These are phyloP conservation scores for Ceratitis capitata DNA, from an alignment of 1,140 invertebrate species.

Conservation along the genomic window DNA sequence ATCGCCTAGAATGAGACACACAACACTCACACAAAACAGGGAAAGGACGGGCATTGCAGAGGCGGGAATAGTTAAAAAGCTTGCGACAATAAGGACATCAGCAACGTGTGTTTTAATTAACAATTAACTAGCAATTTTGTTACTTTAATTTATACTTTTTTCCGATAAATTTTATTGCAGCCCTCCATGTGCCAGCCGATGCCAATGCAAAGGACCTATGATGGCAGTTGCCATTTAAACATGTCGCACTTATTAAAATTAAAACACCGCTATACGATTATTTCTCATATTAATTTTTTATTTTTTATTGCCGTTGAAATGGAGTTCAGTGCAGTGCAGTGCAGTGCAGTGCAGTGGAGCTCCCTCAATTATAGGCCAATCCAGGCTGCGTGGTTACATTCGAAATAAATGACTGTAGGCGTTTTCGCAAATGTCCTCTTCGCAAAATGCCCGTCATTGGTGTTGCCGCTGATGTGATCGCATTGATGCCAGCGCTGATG, in stretches of 20 bases:
- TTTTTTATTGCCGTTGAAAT: background rate
- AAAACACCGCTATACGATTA: background rate
- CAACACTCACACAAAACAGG: no score
- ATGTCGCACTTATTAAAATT: slow-evolving; percentile 16
- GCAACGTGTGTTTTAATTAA: slow-evolving; percentile 60
- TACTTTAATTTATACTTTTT: slow-evolving; percentile 37
- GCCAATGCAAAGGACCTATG: background rate
- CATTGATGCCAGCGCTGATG: slow-evolving; percentile 16
- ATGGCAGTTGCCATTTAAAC: background rate
- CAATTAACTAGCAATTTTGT: slow-evolving; percentile 61
- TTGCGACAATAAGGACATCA: background rate
- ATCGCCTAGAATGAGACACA: slow-evolving; percentile 44
- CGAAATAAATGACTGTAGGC: slow-evolving; percentile 48
- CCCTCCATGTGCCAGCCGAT: slow-evolving; percentile 34
- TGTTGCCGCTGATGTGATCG: background rate
- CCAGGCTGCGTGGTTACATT: background rate
- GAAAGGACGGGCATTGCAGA: background rate
- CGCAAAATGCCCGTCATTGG: background rate
- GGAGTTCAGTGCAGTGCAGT: background rate
- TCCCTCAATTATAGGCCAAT: background rate
- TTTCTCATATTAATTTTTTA: background rate
- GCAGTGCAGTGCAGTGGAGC: background rate
- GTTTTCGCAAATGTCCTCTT: slow-evolving; percentile 47
- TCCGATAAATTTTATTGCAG: slow-evolving; percentile 50
- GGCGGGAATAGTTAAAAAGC: background rate